Evolutionary conservation across 2,888 invertebrate genomes (phyloP).

Genomic region (Eupithecia dodoneata): DNA sequence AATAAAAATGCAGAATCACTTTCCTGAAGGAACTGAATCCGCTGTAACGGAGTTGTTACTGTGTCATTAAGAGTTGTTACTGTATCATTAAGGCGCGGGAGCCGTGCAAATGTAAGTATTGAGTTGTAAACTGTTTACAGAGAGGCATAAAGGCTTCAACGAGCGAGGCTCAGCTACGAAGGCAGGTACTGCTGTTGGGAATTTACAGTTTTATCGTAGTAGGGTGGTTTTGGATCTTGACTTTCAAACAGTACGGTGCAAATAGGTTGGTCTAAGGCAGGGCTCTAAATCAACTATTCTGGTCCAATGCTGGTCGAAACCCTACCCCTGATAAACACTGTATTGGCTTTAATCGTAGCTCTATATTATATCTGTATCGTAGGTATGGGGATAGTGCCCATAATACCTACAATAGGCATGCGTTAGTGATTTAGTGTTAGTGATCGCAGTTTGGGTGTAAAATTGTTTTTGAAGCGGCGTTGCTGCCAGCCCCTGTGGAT

Average conservation of each 20-base stretch:
- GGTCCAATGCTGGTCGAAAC: too few species aligned
- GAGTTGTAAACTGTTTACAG: constrained; percentile 61
- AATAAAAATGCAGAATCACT: constrained; percentile 13
- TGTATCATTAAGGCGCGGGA: background rate
- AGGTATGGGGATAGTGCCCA: too few species aligned
- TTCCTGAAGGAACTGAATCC: constrained; percentile 8
- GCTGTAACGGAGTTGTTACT: constrained; percentile 5
- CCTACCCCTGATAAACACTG: too few species aligned
- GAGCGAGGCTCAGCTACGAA: constrained; percentile 47
- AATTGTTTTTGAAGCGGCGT: too few species aligned
- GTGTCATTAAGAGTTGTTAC: constrained; percentile 2
- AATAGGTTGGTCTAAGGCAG: background rate
- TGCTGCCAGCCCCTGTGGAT: too few species aligned
- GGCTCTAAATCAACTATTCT: too few species aligned
- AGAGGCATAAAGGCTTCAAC: constrained; percentile 55
- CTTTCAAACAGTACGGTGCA: background rate
- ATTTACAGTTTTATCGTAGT: constrained; percentile 54
- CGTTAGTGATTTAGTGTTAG: too few species aligned
- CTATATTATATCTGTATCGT: too few species aligned
- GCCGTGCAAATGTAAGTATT: constrained; percentile 8
- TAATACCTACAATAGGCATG: too few species aligned
- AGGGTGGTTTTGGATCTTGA: constrained; percentile 26
- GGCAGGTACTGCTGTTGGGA: constrained; percentile 33
- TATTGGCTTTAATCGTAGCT: too few species aligned
- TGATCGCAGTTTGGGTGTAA: too few species aligned